A percentile compares a stretch with the other conserved stretches of the same genome.
phyloP scores from a whole-genome alignment of 2,113 vertebrate genomes.

The Panurus biarmicus region DNA sequence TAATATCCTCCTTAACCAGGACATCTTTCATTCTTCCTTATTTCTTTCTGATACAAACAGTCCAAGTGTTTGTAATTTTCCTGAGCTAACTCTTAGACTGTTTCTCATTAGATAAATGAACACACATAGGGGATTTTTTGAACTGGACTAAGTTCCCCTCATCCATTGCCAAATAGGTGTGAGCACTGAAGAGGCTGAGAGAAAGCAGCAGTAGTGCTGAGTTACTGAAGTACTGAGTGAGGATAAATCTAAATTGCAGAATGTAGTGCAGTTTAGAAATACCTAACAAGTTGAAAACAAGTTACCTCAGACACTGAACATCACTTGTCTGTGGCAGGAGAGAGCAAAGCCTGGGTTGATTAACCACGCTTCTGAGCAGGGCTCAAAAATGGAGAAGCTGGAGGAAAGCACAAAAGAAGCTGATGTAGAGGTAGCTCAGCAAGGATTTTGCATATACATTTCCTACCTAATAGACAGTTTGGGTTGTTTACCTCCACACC shows the following conservation, averaged over 20 bases:
- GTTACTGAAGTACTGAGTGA: background rate
- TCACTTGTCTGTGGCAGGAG: background rate
- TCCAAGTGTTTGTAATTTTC: background rate
- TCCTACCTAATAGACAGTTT: background rate
- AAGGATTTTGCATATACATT: background rate
- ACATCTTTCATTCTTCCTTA: background rate
- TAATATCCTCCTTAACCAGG: background rate
- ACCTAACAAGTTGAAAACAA: background rate
- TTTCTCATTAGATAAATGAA: background rate
- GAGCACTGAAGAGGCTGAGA: background rate
- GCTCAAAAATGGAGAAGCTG: background rate
- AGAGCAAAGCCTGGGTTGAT: accelerated
- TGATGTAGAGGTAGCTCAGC: background rate
- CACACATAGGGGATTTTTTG: background rate
- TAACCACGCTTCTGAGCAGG: background rate
- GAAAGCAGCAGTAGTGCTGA: background rate
- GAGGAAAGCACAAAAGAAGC: background rate
- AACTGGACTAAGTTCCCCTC: background rate
- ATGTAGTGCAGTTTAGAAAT: background rate
- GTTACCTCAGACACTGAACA: background rate
- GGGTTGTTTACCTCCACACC: background rate
- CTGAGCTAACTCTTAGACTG: background rate
- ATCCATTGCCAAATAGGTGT: background rate
- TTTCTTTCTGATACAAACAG: background rate
- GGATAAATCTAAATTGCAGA: background rate